phyloP scores from a whole-genome alignment of 2,888 invertebrate genomes.

The Drosophila hamatofila region DNA sequence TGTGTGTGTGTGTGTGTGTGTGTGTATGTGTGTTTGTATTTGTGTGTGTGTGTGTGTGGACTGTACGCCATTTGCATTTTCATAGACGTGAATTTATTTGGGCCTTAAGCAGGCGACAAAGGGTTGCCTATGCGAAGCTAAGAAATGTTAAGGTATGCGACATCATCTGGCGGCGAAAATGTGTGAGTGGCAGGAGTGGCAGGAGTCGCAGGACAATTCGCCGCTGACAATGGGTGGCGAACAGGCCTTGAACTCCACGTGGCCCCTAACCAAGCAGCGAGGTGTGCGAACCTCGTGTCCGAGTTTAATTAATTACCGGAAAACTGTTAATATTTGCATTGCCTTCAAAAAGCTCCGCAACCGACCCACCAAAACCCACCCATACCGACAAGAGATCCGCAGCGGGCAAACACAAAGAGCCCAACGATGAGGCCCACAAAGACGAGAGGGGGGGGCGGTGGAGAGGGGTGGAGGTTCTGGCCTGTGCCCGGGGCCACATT shows the following conservation, averaged over 20 bases:
- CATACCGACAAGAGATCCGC: constrained; percentile 28
- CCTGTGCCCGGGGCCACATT: constrained; percentile 11
- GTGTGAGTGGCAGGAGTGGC: background rate
- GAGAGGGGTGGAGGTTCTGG: background rate
- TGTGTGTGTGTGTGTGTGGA: background rate
- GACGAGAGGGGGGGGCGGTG: background rate
- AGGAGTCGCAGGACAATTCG: constrained; percentile 11
- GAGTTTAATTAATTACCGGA: constrained; percentile 77
- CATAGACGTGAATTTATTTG: constrained; percentile 11
- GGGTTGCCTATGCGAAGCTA: background rate
- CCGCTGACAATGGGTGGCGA: constrained; percentile 1
- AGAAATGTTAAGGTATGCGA: background rate
- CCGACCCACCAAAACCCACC: no score
- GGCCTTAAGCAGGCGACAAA: background rate
- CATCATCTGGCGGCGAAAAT: background rate
- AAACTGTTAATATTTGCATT: constrained; percentile 78
- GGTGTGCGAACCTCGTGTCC: constrained; percentile 56
- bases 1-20: no score
- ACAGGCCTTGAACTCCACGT: constrained; percentile 23
- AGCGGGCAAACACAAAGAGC: constrained; percentile 57
- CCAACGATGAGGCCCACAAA: constrained; percentile 32
- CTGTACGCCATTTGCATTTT: constrained; percentile 18
- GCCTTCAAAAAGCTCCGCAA: constrained; percentile 51
- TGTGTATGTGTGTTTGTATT: background rate
- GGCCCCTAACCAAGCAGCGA: background rate